Percentiles rank a stretch among this genome's conserved stretches.
phyloP scores from a whole-genome alignment of 2,888 invertebrate genomes.

The Ophraella communa region DNA sequence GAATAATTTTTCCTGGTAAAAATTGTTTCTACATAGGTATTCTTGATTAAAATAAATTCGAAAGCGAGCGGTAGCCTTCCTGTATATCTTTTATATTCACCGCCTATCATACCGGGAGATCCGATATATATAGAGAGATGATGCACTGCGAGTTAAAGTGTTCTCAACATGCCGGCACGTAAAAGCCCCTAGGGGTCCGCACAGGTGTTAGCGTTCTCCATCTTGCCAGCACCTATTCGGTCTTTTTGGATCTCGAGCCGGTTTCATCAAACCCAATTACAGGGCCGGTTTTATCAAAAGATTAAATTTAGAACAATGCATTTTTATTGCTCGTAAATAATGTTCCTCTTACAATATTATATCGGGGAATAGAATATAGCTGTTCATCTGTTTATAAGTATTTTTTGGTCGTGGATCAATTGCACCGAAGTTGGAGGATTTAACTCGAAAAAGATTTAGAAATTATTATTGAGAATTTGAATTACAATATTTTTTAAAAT shows the following conservation, averaged over 20 bases:
- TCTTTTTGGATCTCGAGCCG: slow-evolving; percentile 39
- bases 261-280: slow-evolving; percentile 59
- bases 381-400: slow-evolving; percentile 8
- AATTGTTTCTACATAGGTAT: too few species aligned
- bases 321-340: slow-evolving; percentile 55
- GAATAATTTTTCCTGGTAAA: too few species aligned
- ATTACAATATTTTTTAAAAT: too few species aligned
- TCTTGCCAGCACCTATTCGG: slow-evolving; percentile 39
- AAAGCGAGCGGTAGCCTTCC: not conserved
- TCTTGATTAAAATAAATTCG: too few species aligned
- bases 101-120: slow-evolving; percentile 20
- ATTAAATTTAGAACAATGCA: slow-evolving; percentile 60
- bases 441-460: not conserved
- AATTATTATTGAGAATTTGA: too few species aligned
- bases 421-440: not conserved
- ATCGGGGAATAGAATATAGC: slow-evolving; percentile 30
- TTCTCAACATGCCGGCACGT: slow-evolving; percentile 54
- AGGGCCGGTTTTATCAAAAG: slow-evolving; percentile 59
- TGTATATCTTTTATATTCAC: slow-evolving; percentile 38
- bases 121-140: slow-evolving; percentile 27
- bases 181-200: slow-evolving; percentile 51
- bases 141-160: slow-evolving; percentile 41
- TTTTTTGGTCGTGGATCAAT: slow-evolving; percentile 5
- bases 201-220: slow-evolving; percentile 58
- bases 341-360: slow-evolving; percentile 42